phyloP scores from a whole-genome alignment of 2,888 invertebrate genomes.

The Lasius platythorax region DNA sequence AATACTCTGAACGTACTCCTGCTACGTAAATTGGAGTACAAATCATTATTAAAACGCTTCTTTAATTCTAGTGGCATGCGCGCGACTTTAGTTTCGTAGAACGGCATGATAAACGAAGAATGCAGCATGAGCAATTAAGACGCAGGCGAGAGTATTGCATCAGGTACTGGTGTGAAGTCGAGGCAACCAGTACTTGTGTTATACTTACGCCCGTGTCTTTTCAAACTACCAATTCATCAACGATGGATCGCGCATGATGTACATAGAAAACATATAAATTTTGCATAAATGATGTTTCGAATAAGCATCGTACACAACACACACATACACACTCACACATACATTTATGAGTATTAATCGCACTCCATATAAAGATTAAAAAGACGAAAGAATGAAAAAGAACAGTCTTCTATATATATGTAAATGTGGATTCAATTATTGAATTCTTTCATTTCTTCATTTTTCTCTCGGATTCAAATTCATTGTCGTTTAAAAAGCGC shows the following conservation, averaged over 20 bases:
- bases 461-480: not conserved
- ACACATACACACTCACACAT: not conserved
- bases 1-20: not conserved
- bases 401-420: not conserved
- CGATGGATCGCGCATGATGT: slow-evolving; percentile 77
- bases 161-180: slow-evolving; percentile 96
- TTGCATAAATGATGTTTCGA: slow-evolving; percentile 51
- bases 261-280: slow-evolving; percentile 61
- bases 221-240: slow-evolving; percentile 80
- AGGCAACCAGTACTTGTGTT: slow-evolving; percentile 95
- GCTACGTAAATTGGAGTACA: slow-evolving; percentile 24
- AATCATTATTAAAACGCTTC: slow-evolving; percentile 38
- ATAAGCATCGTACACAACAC: slow-evolving; percentile 4
- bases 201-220: slow-evolving; percentile 91
- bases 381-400: not conserved
- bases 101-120: slow-evolving; percentile 86
- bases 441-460: not conserved
- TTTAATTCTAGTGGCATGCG: slow-evolving; percentile 85
- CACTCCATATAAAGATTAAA: not conserved
- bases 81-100: slow-evolving; percentile 77
- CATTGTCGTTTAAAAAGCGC: not conserved
- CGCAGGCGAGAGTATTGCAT: slow-evolving; percentile 98
- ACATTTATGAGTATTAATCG: not conserved
- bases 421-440: not conserved
- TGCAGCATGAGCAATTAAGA: slow-evolving; percentile 86